Conservation (phyloP, 2,797 vertebrate genomes). For the Tiaroga cobitis region DNA sequence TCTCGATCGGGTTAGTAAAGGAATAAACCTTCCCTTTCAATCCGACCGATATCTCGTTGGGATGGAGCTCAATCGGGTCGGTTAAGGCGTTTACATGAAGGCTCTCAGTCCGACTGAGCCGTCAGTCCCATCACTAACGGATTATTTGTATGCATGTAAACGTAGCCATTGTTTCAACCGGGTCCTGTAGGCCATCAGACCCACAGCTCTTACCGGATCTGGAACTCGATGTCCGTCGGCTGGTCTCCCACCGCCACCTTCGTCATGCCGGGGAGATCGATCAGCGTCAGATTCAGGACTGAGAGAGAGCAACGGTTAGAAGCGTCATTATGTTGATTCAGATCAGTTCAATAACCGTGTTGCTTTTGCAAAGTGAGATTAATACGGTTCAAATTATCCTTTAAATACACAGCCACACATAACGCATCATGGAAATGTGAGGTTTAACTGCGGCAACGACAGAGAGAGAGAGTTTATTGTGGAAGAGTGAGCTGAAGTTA, state of each 20-base stretch:
- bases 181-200: background rate
- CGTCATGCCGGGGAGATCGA: slow-evolving; percentile 83
- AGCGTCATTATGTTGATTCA: background rate
- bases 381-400: too few relatives aligned
- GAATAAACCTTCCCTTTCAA: too few relatives aligned
- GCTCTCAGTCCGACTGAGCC: too few relatives aligned
- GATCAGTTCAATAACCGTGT: background rate
- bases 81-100: too few relatives aligned
- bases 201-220: slow-evolving; percentile 76
- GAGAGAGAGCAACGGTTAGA: background rate
- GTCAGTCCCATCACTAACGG: too few relatives aligned
- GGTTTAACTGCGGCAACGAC: background rate
- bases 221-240: slow-evolving; percentile 90
- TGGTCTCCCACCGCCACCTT: slow-evolving; percentile 95
- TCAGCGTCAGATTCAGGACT: slow-evolving; percentile 58
- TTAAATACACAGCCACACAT: background rate
- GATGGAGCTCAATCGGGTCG: too few relatives aligned
- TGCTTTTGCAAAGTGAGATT: too few relatives aligned
- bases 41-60: too few relatives aligned
- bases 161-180: background rate
- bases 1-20: too few relatives aligned
- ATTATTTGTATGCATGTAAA: too few relatives aligned
- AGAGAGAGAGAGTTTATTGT: background rate
- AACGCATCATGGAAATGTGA: background rate
- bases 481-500: slow-evolving; percentile 56